Evolutionary conservation across 2,888 invertebrate genomes (phyloP), one percentile per base, ranked within the genome.

Genomic region (Habrosyne pyritoides): DNA sequence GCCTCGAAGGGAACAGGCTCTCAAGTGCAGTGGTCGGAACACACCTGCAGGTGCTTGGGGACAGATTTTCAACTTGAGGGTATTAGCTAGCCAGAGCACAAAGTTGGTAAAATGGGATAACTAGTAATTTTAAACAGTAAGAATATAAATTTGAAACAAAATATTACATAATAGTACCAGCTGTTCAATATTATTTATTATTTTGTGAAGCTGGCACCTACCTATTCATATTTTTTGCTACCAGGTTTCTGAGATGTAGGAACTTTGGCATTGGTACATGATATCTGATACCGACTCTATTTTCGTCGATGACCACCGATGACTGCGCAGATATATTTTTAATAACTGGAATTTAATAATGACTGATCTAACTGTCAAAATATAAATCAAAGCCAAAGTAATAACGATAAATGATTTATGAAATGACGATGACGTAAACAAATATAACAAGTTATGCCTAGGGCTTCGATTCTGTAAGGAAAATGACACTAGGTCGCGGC

Each of bases 261-360:
- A 14, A 36, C 14, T 18, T 42, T 42, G 42, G 42, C 42, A 18
- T 42, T 18, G 2, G 18, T 18, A 18, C 8, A 42, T 42, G 42
- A 42, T 42, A 57, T 63, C 46, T 53, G 57, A 60, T 55, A 50
- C 57, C 33, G 47, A 52, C 6, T 46, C 55, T 68, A 70, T 70
- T 70, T 66, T 49, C 5, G 60, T 61, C 68, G 60, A 61, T 67
- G 64, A 64, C 56, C 49, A 21, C 18, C 30, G 52, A 57, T 57
- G 55, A 60, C 53, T 55, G n/a, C 42, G 55, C 46, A 56, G 4
- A 8, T 42, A 58, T 50, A 59, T 56, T 53, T 60, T 51, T 57
- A 54, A 47, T 58, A 55, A 52, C 52, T 60, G 58, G 61, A 61
- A 50, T 58, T 63, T 59, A 53, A 57, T 55, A 52, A 59, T 59